Base-by-base conservation (phyloP, 2,797 vertebrate genomes). In the Sebastes kiyomatsui region DNA sequence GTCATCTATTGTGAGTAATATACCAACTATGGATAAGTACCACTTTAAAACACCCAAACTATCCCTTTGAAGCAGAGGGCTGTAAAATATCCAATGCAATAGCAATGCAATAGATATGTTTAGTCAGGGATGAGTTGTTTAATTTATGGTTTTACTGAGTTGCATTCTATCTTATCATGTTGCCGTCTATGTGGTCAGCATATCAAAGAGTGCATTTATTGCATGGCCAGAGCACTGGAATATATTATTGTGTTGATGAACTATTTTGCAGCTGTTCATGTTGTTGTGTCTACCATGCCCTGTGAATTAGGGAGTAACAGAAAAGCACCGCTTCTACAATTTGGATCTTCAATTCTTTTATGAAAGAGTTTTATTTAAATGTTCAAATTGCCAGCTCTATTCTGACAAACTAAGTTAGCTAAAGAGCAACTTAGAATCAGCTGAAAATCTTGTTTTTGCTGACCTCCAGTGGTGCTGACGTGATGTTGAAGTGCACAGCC, bases 361-460 rank as follows among this genome's bases (percentile, higher is more conserved):
- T 58, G 6, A 71, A 28, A 35, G 2, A 12, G 6, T 46, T 30
- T 67, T 13, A 49, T 64, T 8, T 25, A 3, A n/a, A 20, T 38
- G 54, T 22, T 42, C 2, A 59, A 79, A 79, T 5, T 62, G 6
- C 10, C 10, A 75, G 33, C 64, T 60, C 3, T 32, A 25, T n/a
- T 14, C n/a, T 70, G 33, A 33, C 5, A 35, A 55, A 69, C 69
- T 3, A 14, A 25, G 16, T 62, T 12, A 6, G 10, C 18, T 58
- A 25, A 38, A 75, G 20, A 66, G 46, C 30, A 76, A 72, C 35
- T 80, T 72, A 78, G 46, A 70, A 86, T 10, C 16, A 81, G 61
- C 46, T 80, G 71, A 80, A 78, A 69, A 60, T 35, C 5, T 28
- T 30, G 67, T 77, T 74, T 55, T 60, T 4, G 30, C n/a, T 27